These are phyloP conservation scores for Autographa pulchrina DNA, from an alignment of 2,888 invertebrate species.

Conservation along the genomic window DNA sequence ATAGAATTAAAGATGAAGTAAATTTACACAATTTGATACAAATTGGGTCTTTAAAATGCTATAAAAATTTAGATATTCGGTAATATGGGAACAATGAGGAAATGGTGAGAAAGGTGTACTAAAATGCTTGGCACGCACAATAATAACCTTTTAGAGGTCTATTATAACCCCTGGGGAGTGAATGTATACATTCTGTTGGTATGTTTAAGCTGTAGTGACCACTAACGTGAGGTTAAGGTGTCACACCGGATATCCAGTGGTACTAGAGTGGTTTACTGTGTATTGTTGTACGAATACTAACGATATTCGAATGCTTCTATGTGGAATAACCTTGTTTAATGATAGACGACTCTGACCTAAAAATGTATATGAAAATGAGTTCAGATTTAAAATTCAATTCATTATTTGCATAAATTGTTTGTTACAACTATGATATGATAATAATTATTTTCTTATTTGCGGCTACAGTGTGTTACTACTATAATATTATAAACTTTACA, in stretches of 20 bases:
- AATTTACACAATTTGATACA: slow-evolving; percentile 32
- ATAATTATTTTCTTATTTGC: no score
- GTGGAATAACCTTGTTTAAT: no score
- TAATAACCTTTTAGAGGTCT: slow-evolving; percentile 18
- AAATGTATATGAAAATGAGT: no score
- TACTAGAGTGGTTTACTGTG: slow-evolving; percentile 1
- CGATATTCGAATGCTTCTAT: no score
- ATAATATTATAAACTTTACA: no score
- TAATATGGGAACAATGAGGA: slow-evolving; percentile 39
- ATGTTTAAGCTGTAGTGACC: neutral
- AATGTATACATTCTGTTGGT: slow-evolving; percentile 24
- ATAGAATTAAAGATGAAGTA: slow-evolving; percentile 46
- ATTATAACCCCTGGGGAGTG: slow-evolving; percentile 38
- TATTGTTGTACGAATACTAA: neutral
- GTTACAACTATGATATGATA: no score
- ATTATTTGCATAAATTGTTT: no score
- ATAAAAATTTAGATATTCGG: slow-evolving; percentile 46
- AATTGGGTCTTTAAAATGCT: slow-evolving; percentile 36
- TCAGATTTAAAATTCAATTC: no score
- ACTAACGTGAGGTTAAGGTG: neutral
- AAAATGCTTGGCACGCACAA: slow-evolving; percentile 13
- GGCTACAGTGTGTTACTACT: no score
- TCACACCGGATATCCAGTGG: neutral
- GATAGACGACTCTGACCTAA: no score
- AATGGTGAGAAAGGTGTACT: slow-evolving; percentile 34